Evolutionary conservation across 1,140 invertebrate species (phyloP).

Genomic region (Mya arenaria): DNA sequence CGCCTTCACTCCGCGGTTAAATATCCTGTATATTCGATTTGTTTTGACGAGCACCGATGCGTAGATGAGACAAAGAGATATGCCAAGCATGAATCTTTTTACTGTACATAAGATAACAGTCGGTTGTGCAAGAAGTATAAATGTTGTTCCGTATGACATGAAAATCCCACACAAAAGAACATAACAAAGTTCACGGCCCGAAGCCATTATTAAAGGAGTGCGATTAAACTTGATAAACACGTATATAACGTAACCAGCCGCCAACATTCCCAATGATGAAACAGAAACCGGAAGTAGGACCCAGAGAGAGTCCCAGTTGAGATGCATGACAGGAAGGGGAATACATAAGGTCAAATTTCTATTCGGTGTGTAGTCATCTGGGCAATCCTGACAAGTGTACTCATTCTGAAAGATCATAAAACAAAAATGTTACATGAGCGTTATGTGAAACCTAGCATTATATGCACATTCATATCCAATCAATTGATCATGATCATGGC

Average conservation of each 20-base stretch:
- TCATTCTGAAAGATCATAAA: too few species aligned
- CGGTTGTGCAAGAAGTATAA: conserved; percentile 82
- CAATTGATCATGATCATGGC: too few species aligned
- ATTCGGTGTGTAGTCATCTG: conserved; percentile 81
- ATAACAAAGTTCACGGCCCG: conserved; percentile 80
- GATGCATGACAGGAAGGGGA: conserved; percentile 81
- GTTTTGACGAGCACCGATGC: conserved; percentile 90
- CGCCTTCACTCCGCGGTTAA: conserved; percentile 87
- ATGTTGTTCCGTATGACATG: conserved; percentile 77
- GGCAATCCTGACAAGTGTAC: conserved; percentile 85
- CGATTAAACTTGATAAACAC: conserved; percentile 77
- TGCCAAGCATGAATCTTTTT: conserved; percentile 85
- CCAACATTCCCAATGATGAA: conserved; percentile 82
- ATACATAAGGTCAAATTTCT: conserved; percentile 75
- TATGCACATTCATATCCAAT: too few species aligned
- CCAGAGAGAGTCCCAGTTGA: conserved; percentile 84
- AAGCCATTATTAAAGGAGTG: conserved; percentile 81
- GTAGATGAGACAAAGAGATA: conserved; percentile 88
- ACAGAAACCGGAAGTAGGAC: conserved; percentile 84
- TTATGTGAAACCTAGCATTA: too few species aligned
- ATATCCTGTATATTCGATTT: conserved; percentile 88
- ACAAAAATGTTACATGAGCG: too few species aligned
- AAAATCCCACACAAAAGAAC: conserved; percentile 80
- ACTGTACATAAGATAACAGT: conserved; percentile 85
- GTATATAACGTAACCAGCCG: conserved; percentile 72